Conservation (phyloP, 2,797 vertebrate species). For the Scomberomorus guttatus region DNA sequence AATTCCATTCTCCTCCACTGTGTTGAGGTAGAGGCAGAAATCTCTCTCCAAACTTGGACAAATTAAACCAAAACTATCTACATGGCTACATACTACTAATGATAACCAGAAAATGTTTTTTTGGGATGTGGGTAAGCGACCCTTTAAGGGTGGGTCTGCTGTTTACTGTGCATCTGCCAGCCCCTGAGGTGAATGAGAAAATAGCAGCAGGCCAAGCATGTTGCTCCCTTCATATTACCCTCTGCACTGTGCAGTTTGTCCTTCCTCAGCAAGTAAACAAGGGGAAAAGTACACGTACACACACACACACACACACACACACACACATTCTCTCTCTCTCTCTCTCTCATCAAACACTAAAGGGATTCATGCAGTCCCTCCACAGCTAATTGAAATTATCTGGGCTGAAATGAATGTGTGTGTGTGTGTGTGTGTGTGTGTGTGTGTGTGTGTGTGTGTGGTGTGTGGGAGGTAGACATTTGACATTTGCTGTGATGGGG, state of each 20-base stretch:
- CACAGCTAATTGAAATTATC: conserved; percentile 68
- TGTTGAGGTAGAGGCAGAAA: too few relatives aligned
- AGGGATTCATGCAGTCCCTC: conserved; percentile 64
- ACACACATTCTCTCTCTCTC: conserved; percentile 8
- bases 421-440: conserved; percentile 5
- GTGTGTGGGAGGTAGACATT: background rate
- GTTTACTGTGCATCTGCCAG: background rate
- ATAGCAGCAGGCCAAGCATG: background rate
- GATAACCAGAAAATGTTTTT: background rate
- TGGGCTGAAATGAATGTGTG: conserved; percentile 42
- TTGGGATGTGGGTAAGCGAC: background rate
- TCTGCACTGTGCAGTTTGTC: conserved; percentile 25
- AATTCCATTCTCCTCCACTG: too few relatives aligned
- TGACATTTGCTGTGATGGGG: background rate
- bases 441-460: conserved; percentile 26
- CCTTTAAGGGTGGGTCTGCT: background rate
- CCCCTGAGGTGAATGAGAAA: background rate
- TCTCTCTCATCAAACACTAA: conserved; percentile 27
- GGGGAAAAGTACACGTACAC: conserved; percentile 7
- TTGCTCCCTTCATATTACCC: conserved; percentile 23
- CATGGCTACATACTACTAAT: too few relatives aligned
- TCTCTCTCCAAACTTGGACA: too few relatives aligned
- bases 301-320: conserved; percentile 24
- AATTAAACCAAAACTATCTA: too few relatives aligned
- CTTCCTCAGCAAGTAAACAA: conserved; percentile 26